These are phyloP conservation scores for Pionites leucogaster DNA, from an alignment of 2,113 vertebrate species.

Conservation along the genomic window DNA sequence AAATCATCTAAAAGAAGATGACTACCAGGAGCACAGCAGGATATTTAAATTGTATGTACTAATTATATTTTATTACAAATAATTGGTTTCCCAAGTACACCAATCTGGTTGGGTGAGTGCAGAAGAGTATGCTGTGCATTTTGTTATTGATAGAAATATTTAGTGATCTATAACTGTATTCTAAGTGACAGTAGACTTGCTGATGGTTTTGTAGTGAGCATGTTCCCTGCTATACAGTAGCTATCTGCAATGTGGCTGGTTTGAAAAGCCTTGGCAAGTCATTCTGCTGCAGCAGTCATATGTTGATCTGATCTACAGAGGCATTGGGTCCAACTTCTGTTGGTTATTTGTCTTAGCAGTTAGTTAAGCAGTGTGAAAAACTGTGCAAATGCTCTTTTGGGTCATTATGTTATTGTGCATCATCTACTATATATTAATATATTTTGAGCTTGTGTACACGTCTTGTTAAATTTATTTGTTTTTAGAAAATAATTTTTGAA, in stretches of 20 bases:
- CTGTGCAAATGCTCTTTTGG: constrained; percentile 72
- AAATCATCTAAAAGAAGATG: not conserved
- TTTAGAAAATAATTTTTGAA: constrained; percentile 75
- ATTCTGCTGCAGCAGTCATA: constrained; percentile 33
- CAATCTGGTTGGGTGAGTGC: not conserved
- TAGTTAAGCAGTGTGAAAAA: constrained; percentile 76
- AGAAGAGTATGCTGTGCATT: not conserved
- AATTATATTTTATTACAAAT: constrained; percentile 7
- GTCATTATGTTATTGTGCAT: constrained; percentile 75
- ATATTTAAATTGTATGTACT: not conserved
- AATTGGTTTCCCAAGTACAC: not conserved
- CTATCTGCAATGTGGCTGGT: constrained; percentile 42
- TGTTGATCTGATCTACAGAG: constrained; percentile 67
- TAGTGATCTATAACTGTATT: not conserved
- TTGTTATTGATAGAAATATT: not conserved
- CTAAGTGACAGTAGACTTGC: not conserved
- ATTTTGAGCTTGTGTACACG: constrained; percentile 59
- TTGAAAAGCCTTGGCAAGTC: constrained; percentile 65
- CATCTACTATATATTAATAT: constrained; percentile 65
- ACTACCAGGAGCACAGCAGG: not conserved
- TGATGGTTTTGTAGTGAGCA: constrained; percentile 35
- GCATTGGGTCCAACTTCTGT: constrained; percentile 60
- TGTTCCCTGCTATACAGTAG: not conserved
- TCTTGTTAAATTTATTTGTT: constrained; percentile 75
- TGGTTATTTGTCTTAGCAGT: constrained; percentile 56